A percentile compares a stretch with the other conserved stretches of the same genome.
Evolutionary conservation across 2,797 vertebrate genomes (phyloP).

Genomic region (Furcifer pardalis): DNA sequence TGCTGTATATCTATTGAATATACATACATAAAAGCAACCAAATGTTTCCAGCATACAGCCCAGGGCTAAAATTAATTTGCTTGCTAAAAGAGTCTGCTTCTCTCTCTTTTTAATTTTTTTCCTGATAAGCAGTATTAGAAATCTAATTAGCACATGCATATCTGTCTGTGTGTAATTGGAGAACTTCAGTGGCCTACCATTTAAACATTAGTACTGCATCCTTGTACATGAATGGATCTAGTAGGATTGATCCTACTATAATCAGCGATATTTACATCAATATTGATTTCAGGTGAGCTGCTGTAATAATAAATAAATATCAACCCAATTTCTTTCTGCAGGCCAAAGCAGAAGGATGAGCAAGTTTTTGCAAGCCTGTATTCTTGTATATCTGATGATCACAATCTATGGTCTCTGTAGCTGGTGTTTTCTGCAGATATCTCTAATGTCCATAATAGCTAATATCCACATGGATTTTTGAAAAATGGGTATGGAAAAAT

Average conservation of each 20-base stretch:
- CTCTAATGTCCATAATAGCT: not conserved
- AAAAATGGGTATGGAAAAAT: too few species aligned
- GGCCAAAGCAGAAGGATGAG: not conserved
- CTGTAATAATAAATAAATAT: not conserved
- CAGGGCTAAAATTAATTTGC: not conserved
- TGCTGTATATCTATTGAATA: not conserved
- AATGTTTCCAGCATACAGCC: not conserved
- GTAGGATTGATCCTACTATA: not conserved
- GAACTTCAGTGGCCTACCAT: not conserved
- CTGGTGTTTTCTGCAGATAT: not conserved
- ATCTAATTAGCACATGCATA: not conserved
- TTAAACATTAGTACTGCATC: not conserved
- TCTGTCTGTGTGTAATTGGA: not conserved
- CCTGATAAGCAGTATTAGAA: slow-evolving; percentile 16
- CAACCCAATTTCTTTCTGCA: not conserved
- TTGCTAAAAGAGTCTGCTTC: not conserved
- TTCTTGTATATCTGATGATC: not conserved
- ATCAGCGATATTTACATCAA: not conserved
- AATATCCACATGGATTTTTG: too few species aligned
- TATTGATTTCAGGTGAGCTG: not conserved
- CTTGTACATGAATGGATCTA: not conserved
- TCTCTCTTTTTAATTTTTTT: too few species aligned
- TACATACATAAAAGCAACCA: slow-evolving; percentile 7
- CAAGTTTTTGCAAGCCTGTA: not conserved
- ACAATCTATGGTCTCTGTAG: not conserved